Base-by-base conservation (phyloP, 1,140 invertebrate genomes). In the Heterodera carotae region DNA sequence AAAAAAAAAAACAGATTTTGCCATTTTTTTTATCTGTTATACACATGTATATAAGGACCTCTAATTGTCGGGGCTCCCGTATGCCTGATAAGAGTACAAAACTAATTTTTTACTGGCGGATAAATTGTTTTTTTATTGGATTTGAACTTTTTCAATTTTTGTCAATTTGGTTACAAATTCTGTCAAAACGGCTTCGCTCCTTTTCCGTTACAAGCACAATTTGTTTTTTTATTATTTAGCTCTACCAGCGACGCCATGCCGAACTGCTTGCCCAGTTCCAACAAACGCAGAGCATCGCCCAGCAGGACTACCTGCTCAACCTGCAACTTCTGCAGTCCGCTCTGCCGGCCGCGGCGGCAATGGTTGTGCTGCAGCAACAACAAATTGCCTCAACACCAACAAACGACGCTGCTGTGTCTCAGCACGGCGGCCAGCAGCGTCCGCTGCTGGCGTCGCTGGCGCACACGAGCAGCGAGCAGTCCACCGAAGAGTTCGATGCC, bases 171-270 rank as follows among this genome's bases (percentile, higher is more conserved):
- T 15, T 10, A 73, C 2, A 53, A 53, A 53, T 15, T 27, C 4
- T 18, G 15, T 2, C 2, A 25, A 27, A 27, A 27, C 34, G 5
- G 34, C n/a, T 69, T 2, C 4, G 7, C 1, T 25, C 27, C 7
- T 31, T 4, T 15, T 67, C 25, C 15, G 34, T 12, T 67, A 34
- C 36, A 22, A 5, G 4, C 31, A 33, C n/a, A 76, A 10, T 33
- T 77, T 18, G 15, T n/a, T 83, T 56, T 4, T 56, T 56, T 71
- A 80, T 78, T 48, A 10, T 83, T 80, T 43, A 82, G 81, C 43
- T 82, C 12, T 82, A 84, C 71, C 82, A 82, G 71, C 72, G 77
- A 62, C 70, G 82, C 72, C 82, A 82, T 62, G 81, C 81, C 31
- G 82, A 84, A 83, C 34, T 82, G 29, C 56, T 84, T n/a, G 70